phyloP scores from a whole-genome alignment of 2,888 invertebrate species.

The Tetranychus piercei region DNA sequence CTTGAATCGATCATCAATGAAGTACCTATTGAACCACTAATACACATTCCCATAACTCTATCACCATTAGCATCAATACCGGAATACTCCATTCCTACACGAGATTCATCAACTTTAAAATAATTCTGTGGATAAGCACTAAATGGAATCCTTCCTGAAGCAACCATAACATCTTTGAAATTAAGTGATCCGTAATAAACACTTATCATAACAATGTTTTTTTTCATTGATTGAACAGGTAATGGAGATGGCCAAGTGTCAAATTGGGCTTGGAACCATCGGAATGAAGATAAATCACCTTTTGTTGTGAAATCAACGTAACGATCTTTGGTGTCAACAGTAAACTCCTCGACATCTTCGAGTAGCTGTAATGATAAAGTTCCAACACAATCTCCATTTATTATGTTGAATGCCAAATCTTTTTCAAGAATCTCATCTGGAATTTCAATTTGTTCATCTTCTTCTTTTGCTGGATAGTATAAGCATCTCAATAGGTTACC shows the following conservation, averaged over 20 bases:
- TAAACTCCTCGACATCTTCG: background rate
- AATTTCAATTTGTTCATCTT: background rate
- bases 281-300: conserved; percentile 37
- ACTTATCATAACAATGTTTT: conserved; percentile 49
- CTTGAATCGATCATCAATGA: conserved; percentile 32
- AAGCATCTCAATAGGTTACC: conserved; percentile 2
- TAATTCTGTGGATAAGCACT: conserved; percentile 70
- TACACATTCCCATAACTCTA: conserved; percentile 32
- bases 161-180: conserved; percentile 94
- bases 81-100: conserved; percentile 26
- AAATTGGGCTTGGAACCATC: conserved; percentile 59
- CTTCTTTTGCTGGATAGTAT: background rate
- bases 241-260: conserved; percentile 40
- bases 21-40: conserved; percentile 36
- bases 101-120: conserved; percentile 42
- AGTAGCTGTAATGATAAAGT: background rate
- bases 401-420: background rate
- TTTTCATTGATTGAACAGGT: conserved; percentile 41
- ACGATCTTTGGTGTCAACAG: conserved; percentile 31
- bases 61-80: conserved; percentile 30
- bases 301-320: conserved; percentile 37
- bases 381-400: background rate
- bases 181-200: conserved; percentile 45
- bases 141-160: conserved; percentile 84
- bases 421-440: conserved; percentile 1